phyloP scores from a whole-genome alignment of 2,797 vertebrate genomes.

The Vultur gryphus region DNA sequence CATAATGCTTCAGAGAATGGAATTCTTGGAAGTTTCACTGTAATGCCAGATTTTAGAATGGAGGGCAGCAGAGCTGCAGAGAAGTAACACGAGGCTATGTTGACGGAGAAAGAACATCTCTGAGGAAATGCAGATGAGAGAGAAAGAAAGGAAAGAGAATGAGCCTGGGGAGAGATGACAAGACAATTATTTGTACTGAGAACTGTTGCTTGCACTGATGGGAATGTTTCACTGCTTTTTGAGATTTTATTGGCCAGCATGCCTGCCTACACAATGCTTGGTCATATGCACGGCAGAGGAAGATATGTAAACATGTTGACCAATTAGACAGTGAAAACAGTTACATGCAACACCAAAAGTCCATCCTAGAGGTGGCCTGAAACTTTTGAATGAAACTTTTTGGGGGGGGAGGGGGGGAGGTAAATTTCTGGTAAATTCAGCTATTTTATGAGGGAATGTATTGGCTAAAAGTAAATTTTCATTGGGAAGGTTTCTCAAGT shows the following conservation, averaged over 20 bases:
- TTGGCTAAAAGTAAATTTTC: not conserved
- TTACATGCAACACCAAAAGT: not conserved
- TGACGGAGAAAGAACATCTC: constrained; percentile 43
- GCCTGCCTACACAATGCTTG: not conserved
- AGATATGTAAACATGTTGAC: not conserved
- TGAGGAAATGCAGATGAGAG: not conserved
- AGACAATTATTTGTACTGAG: constrained; percentile 21
- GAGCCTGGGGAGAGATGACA: not conserved
- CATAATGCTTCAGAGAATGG: constrained; percentile 67
- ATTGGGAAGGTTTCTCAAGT: not conserved
- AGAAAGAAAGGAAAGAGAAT: not conserved
- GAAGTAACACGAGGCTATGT: constrained; percentile 52
- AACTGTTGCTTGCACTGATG: not conserved
- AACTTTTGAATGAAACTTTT: not conserved
- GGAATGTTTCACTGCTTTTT: not conserved
- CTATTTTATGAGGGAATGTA: not conserved
- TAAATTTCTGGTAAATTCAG: not conserved
- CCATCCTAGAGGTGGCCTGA: not conserved
- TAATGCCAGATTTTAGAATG: constrained; percentile 63
- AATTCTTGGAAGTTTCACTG: constrained; percentile 70
- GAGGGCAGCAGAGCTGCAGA: constrained; percentile 63
- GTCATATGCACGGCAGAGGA: not conserved
- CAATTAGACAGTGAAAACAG: not conserved
- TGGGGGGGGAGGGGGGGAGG: rapidly evolving
- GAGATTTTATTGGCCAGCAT: not conserved